Evolutionary conservation across 2,113 vertebrate species (phyloP), one percentile per base, ranked within the genome.

Genomic region (Vulpes lagopus): DNA sequence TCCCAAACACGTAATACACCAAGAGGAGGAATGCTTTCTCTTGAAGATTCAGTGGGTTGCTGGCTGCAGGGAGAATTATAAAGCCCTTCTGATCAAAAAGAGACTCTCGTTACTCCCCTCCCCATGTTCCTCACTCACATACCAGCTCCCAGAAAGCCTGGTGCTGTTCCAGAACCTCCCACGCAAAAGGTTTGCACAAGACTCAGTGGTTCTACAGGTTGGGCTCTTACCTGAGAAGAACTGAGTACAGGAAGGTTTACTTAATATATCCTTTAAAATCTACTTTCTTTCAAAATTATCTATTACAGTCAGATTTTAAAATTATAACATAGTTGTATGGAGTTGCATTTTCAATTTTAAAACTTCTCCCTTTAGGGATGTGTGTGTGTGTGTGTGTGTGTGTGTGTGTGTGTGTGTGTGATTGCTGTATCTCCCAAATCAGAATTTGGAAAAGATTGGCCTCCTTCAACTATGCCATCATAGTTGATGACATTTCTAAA

Each of bases 11-110:
- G 3, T 91, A 94, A 2, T 32, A 62, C 27, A 9, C 80, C 90
- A 94, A 95, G 89, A 89, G 79, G 96, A 97, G 91, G 86, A 84
- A 67, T 57, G 74, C 96, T 95, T 87, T 88, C 79, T 65, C 84
- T 53, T 1, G 57, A 1, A 53, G 97, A 84, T 5, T 96, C 96
- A 73, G 69, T 95, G 89, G 97, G 93, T 20, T 4, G 64, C 84
- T 97, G 81, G 96, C 94, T 96, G 49, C 9, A 27, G 57, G 43
- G 0, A 20, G 51, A 32, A 51, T 64, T 92, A 89, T 81, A 89
- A 96, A 59, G 95, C 59, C 74, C 80, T 49, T 86, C 82, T 95
- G 87, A 97, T 98, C 93, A 93, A 67, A 0, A 0, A 7, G 51
- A 95, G 76, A n/a, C 76, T 83, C 22, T 35, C 3, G 0, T 17